Conservation (phyloP, 2,888 invertebrate genomes). For the Melieria picta region DNA sequence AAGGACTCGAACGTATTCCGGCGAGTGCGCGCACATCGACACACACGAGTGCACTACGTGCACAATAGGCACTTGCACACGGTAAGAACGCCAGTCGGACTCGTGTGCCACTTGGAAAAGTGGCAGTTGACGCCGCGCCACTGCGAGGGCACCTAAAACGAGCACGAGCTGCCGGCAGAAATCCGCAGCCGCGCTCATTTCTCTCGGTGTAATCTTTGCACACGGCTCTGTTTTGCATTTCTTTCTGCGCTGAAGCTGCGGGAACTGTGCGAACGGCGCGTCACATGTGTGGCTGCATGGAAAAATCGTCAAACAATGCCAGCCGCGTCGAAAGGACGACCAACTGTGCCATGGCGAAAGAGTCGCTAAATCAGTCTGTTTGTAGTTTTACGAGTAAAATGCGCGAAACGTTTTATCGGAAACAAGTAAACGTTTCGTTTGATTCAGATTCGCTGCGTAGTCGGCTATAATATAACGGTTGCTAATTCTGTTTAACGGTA, state of each 20-base stretch:
- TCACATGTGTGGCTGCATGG: slow-evolving; percentile 31
- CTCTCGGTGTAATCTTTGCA: slow-evolving; percentile 27
- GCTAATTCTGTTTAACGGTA: too few relatives aligned
- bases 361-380: slow-evolving; percentile 43
- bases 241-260: slow-evolving; percentile 35
- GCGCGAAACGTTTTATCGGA: slow-evolving; percentile 41
- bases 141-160: too few relatives aligned
- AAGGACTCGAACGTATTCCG: slow-evolving; percentile 38
- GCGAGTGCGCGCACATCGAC: slow-evolving; percentile 18
- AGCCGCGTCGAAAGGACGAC: slow-evolving; percentile 33
- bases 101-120: too few relatives aligned
- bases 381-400: slow-evolving; percentile 35
- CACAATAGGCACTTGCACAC: slow-evolving; percentile 30
- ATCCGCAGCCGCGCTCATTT: slow-evolving; percentile 3
- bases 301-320: slow-evolving; percentile 42
- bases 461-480: too few relatives aligned
- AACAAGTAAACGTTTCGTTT: slow-evolving; percentile 19
- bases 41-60: slow-evolving; percentile 17
- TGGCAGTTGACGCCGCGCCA: too few relatives aligned
- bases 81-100: slow-evolving; percentile 3
- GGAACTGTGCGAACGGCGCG: slow-evolving; percentile 38
- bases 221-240: slow-evolving; percentile 41
- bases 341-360: slow-evolving; percentile 35
- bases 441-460: too few relatives aligned
- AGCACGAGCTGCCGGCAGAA: too few relatives aligned